These are phyloP conservation scores for Pelodytes ibericus DNA, from an alignment of 2,797 vertebrate species.

Conservation along the genomic window DNA sequence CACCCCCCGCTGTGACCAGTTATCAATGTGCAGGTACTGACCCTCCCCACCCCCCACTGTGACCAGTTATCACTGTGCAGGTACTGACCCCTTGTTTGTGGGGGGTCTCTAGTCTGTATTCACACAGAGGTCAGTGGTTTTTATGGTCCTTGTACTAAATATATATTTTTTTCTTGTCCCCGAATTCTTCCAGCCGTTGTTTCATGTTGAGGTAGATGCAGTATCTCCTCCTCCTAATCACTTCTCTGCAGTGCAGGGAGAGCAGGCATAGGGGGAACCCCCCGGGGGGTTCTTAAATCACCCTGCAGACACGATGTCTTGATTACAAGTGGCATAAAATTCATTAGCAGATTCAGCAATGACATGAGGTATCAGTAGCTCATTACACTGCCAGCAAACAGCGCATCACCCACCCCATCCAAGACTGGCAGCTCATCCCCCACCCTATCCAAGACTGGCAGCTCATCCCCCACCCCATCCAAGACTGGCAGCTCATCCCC, in stretches of 20 bases:
- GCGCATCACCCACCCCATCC: conserved; percentile 57
- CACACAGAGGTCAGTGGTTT: too few species aligned
- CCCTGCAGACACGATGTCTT: conserved; percentile 95
- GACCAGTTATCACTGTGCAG: too few species aligned
- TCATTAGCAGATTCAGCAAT: conserved; percentile 92
- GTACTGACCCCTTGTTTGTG: too few species aligned
- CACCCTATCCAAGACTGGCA: background rate
- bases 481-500: background rate
- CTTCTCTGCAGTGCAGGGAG: background rate
- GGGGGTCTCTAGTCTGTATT: too few species aligned
- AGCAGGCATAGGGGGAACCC: conserved; percentile 78
- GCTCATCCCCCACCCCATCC: background rate
- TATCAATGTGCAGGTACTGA: too few species aligned
- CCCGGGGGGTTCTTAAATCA: conserved; percentile 96
- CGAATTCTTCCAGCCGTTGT: too few species aligned
- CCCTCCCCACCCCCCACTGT: too few species aligned
- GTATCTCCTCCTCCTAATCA: background rate
- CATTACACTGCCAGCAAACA: conserved; percentile 97
- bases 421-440: background rate
- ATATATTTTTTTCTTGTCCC: too few species aligned
- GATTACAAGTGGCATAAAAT: conserved; percentile 99
- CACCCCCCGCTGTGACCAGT: too few species aligned
- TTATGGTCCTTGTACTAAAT: too few species aligned
- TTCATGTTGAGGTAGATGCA: too few species aligned
- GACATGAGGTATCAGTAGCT: conserved; percentile 97